These are phyloP conservation scores for Palythoa caribaeorum DNA, from an alignment of 92 coral and sea anemone species.

Conservation along the genomic window DNA sequence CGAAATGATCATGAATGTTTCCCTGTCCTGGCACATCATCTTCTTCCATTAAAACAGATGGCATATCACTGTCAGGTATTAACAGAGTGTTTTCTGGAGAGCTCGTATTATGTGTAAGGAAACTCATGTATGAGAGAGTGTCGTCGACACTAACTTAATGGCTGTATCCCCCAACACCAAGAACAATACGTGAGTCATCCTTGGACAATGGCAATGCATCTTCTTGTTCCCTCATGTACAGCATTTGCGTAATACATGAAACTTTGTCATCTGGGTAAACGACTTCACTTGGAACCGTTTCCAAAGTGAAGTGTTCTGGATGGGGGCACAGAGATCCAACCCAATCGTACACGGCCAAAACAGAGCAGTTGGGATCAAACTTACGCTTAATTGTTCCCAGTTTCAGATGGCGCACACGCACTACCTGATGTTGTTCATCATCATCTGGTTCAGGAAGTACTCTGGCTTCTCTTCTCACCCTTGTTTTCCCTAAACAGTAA, in stretches of 20 bases:
- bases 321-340: constrained; percentile 41
- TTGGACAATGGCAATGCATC: not conserved
- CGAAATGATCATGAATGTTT: no score
- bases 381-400: constrained; percentile 46
- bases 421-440: not conserved
- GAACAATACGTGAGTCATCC: not conserved
- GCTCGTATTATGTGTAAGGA: no score
- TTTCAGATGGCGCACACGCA: constrained; percentile 38
- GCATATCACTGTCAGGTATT: no score
- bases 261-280: constrained; percentile 19
- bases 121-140: not conserved
- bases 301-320: constrained; percentile 55
- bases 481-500: not conserved
- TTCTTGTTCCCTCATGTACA: constrained; percentile 7
- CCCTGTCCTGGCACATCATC: no score
- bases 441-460: constrained; percentile 22
- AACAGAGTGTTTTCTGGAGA: no score
- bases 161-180: constrained; percentile 10
- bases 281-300: not conserved
- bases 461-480: constrained; percentile 5
- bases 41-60: no score
- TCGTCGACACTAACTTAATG: not conserved
- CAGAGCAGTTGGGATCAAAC: constrained; percentile 23
- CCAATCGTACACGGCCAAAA: constrained; percentile 63
- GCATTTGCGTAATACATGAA: constrained; percentile 1